Evolutionary conservation across 2,888 invertebrate species (phyloP).

Genomic region (Scaeva pyrastri): DNA sequence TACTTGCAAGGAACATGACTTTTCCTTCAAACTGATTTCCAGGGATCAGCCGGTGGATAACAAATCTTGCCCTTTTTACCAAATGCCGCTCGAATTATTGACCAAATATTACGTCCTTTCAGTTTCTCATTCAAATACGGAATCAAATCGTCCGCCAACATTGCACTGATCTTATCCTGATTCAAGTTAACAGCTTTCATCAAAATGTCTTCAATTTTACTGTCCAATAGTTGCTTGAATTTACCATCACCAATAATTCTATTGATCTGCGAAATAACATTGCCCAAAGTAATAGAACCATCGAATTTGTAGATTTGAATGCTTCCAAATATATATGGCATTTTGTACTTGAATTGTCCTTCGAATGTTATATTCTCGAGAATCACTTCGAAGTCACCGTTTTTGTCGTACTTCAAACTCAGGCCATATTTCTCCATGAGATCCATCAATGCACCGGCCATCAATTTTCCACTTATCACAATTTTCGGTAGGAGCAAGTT

Average conservation of each 20-base stretch:
- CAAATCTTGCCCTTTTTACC: background rate
- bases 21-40: slow-evolving; percentile 59
- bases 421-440: slow-evolving; percentile 78
- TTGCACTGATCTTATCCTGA: slow-evolving; percentile 78
- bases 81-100: background rate
- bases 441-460: slow-evolving; percentile 79
- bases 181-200: slow-evolving; percentile 78
- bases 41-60: slow-evolving; percentile 80
- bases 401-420: slow-evolving; percentile 79
- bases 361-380: slow-evolving; percentile 79
- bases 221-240: slow-evolving; percentile 79
- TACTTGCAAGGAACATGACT: background rate
- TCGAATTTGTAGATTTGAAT: slow-evolving; percentile 81
- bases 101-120: slow-evolving; percentile 81
- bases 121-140: slow-evolving; percentile 78
- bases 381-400: slow-evolving; percentile 79
- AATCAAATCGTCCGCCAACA: slow-evolving; percentile 78
- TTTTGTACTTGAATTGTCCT: slow-evolving; percentile 81
- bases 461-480: slow-evolving; percentile 77
- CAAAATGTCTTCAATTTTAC: slow-evolving; percentile 78
- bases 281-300: slow-evolving; percentile 78
- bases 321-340: slow-evolving; percentile 80
- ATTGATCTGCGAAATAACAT: slow-evolving; percentile 79
- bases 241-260: slow-evolving; percentile 80
- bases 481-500: slow-evolving; percentile 78